Conservation (phyloP, 2,888 invertebrate species). For the Apodemia hepburni region DNA sequence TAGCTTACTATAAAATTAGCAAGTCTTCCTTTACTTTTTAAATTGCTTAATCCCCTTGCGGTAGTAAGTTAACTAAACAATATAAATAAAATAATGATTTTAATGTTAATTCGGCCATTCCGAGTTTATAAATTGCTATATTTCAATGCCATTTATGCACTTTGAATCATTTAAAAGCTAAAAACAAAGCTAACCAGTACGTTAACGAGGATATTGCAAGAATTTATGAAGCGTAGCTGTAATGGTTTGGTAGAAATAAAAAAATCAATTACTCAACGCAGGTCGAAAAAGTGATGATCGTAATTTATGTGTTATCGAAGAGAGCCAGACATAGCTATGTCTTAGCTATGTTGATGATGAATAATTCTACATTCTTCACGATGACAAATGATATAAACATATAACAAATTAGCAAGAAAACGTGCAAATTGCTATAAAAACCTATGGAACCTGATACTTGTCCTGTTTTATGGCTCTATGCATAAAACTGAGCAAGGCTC, state of each 20-base stretch:
- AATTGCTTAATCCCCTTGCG: conserved; percentile 13
- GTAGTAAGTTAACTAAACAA: conserved; percentile 6
- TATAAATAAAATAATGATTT: conserved; percentile 24
- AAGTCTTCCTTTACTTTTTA: neutral
- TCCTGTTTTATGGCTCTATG: conserved; percentile 46
- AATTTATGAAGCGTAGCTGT: conserved; percentile 35
- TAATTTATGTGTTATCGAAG: conserved; percentile 40
- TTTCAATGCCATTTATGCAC: conserved; percentile 24
- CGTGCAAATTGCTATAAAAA: conserved; percentile 60
- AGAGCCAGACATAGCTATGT: conserved; percentile 37
- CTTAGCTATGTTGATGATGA: conserved; percentile 38
- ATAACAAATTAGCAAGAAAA: conserved; percentile 54
- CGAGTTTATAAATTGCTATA: conserved; percentile 19
- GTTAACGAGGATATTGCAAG: conserved; percentile 33
- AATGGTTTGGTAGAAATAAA: conserved; percentile 30
- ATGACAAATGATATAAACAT: conserved; percentile 68
- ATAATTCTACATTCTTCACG: conserved; percentile 43
- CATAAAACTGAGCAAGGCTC: conserved; percentile 33
- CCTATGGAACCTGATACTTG: conserved; percentile 57
- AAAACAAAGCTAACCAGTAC: conserved; percentile 28
- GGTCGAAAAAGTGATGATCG: conserved; percentile 33
- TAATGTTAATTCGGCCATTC: conserved; percentile 19
- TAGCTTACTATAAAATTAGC: too few species aligned
- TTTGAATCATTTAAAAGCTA: conserved; percentile 19
- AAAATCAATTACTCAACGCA: conserved; percentile 37